A percentile compares a stretch with the other conserved stretches of the same genome.
These are phyloP conservation scores for Globia sparganii DNA, from an alignment of 2,888 invertebrate species.

Conservation along the genomic window DNA sequence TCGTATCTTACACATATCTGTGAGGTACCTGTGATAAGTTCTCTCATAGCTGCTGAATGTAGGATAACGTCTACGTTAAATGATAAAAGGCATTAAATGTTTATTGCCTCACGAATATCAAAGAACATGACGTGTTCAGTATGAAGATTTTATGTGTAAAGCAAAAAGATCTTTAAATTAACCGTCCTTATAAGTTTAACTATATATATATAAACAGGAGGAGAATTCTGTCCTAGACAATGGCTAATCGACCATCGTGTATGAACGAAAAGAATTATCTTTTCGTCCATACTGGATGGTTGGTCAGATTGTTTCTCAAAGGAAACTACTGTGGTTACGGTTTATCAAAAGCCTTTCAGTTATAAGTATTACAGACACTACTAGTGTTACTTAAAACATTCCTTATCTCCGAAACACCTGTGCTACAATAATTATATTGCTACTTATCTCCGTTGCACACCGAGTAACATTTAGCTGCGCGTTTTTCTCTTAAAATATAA, in stretches of 20 bases:
- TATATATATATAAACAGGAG: too few species aligned
- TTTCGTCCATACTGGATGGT: not conserved
- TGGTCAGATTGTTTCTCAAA: not conserved
- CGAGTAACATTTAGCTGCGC: slow-evolving; percentile 71
- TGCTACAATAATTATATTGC: slow-evolving; percentile 67
- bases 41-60: not conserved
- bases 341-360: not conserved
- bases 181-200: not conserved
- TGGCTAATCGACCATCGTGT: not conserved
- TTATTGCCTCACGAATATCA: not conserved
- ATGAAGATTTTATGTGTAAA: not conserved
- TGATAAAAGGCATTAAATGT: not conserved
- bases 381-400: slow-evolving; percentile 26
- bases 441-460: slow-evolving; percentile 65
- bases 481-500: slow-evolving; percentile 82
- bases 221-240: not conserved
- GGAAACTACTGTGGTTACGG: not conserved
- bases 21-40: not conserved
- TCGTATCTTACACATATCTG: not conserved
- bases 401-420: slow-evolving; percentile 29
- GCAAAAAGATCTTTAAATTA: not conserved
- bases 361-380: not conserved
- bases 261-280: not conserved
- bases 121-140: not conserved
- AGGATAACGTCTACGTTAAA: not conserved